Evolutionary conservation across 2,113 vertebrate species (phyloP).

Genomic region (Otolemur garnettii): DNA sequence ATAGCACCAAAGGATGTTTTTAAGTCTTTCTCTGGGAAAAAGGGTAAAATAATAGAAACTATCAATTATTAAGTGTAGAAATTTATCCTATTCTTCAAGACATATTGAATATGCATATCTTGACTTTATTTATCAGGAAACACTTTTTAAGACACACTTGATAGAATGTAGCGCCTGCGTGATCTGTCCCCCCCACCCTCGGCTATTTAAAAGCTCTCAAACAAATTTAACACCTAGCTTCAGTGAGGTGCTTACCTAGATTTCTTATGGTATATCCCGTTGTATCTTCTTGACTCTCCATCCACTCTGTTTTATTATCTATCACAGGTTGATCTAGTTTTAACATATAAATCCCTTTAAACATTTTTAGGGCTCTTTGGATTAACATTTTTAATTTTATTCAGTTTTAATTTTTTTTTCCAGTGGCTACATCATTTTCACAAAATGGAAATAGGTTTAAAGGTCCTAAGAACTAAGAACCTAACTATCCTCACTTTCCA

Average conservation of each 20-base stretch:
- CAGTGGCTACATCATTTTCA: background rate
- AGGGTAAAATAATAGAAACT: background rate
- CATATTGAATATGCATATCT: background rate
- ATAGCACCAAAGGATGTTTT: background rate
- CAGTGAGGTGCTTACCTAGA: background rate
- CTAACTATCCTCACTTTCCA: background rate
- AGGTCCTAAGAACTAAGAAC: background rate
- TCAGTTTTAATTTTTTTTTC: constrained; percentile 28
- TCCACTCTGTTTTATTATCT: background rate
- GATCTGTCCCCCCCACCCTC: background rate
- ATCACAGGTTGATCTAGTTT: background rate
- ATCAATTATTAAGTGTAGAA: background rate
- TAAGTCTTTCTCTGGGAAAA: background rate
- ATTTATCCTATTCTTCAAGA: background rate
- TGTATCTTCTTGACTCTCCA: constrained; percentile 4
- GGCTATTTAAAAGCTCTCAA: background rate
- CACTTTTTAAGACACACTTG: background rate
- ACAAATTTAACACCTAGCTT: background rate
- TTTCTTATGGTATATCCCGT: background rate
- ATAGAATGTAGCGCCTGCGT: background rate
- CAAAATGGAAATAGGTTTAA: background rate
- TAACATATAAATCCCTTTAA: constrained; percentile 22
- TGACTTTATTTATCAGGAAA: constrained; percentile 22
- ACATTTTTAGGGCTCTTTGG: background rate
- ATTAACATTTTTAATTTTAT: background rate